Conservation (phyloP, 2,113 vertebrate genomes). For the Pachyramphus minor region DNA sequence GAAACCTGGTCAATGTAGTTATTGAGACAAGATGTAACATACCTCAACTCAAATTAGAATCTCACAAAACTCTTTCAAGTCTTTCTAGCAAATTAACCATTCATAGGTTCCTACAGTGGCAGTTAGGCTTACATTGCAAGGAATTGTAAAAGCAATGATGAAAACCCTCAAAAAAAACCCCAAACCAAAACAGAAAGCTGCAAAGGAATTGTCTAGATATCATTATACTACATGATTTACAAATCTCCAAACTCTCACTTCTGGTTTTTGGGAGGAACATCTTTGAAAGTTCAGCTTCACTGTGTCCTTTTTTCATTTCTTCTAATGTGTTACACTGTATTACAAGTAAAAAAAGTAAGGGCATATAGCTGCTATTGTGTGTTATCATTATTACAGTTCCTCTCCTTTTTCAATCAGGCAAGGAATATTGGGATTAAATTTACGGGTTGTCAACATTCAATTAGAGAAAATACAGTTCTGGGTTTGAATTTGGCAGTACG, state of each 20-base stretch:
- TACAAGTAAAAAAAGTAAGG: background rate
- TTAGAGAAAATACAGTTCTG: background rate
- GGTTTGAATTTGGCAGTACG: background rate
- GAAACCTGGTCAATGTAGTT: background rate
- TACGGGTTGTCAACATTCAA: background rate
- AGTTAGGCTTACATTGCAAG: background rate
- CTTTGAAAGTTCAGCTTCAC: background rate
- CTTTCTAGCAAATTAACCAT: background rate
- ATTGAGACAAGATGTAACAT: background rate
- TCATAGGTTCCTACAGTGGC: background rate
- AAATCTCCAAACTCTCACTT: background rate
- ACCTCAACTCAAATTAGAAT: background rate
- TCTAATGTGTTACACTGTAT: background rate
- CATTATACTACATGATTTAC: background rate
- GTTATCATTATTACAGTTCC: background rate
- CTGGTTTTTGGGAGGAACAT: background rate
- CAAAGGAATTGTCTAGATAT: background rate
- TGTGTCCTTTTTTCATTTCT: background rate
- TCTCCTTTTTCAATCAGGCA: background rate
- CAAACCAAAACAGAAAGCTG: background rate
- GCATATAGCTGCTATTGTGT: background rate
- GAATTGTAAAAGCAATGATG: background rate
- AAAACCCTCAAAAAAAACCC: background rate
- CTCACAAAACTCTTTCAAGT: background rate
- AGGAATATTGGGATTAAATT: background rate